Conservation (phyloP, 2,797 vertebrate genomes). For the Lophius americanus region DNA sequence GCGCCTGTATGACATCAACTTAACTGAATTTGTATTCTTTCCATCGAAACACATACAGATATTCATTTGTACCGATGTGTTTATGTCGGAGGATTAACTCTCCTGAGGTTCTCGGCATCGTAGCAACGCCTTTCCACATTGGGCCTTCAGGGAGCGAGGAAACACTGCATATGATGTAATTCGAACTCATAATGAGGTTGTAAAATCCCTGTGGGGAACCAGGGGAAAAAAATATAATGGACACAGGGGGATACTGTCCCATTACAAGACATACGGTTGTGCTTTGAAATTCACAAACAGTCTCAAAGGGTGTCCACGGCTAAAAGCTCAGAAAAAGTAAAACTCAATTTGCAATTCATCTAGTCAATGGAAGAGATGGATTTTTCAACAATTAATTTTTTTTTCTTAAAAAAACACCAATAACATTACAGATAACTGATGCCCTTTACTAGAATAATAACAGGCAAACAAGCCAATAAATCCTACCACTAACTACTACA, state of each 20-base stretch:
- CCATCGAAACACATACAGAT: constrained; percentile 5
- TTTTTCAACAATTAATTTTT: constrained; percentile 10
- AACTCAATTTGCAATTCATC: constrained; percentile 27
- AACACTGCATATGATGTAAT: constrained; percentile 54
- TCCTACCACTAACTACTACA: too few relatives aligned
- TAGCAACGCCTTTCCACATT: constrained; percentile 20
- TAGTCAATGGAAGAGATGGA: constrained; percentile 21
- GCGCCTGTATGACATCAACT: neutral
- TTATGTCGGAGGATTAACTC: neutral
- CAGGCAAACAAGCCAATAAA: constrained; percentile 19
- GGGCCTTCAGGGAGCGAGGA: constrained; percentile 37
- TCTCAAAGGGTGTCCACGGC: constrained; percentile 41
- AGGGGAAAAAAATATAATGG: constrained; percentile 18
- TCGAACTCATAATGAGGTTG: constrained; percentile 58
- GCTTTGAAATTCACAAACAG: constrained; percentile 59
- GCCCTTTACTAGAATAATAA: constrained; percentile 5
- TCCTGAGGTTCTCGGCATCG: constrained; percentile 1
- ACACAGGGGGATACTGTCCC: constrained; percentile 42
- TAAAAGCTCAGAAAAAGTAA: constrained; percentile 40
- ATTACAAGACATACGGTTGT: constrained; percentile 39
- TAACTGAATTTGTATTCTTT: neutral
- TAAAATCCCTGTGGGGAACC: constrained; percentile 32
- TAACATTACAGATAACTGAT: constrained; percentile 4
- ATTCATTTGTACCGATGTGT: neutral
- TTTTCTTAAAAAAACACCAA: neutral